Evolutionary conservation across 2,113 vertebrate species (phyloP).

Genomic region (Phrynosoma blainvillii): DNA sequence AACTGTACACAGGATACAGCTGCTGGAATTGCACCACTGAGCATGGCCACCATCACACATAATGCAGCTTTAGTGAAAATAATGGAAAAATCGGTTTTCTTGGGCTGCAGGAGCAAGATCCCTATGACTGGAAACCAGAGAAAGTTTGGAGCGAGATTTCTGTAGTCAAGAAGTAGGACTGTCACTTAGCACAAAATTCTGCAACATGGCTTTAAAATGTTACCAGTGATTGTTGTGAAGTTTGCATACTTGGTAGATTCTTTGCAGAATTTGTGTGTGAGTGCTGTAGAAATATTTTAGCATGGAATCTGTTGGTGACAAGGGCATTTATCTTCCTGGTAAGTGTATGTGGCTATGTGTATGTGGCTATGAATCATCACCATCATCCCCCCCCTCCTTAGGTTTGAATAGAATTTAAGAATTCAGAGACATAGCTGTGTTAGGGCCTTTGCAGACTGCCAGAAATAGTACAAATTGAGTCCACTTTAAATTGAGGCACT

Average conservation of each 20-base stretch:
- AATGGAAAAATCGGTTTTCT: background rate
- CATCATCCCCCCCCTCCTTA: background rate
- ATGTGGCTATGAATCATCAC: background rate
- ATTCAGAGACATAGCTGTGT: no score
- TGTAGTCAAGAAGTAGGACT: background rate
- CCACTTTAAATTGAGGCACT: no score
- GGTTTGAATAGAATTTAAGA: background rate
- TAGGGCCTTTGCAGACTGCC: no score
- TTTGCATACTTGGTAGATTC: background rate
- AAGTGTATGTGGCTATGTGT: background rate
- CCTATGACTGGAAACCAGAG: background rate
- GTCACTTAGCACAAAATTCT: background rate
- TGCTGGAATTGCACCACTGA: no score
- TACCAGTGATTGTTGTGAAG: background rate
- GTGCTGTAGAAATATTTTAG: slow-evolving; percentile 15
- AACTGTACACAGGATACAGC: no score
- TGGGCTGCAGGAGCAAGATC: background rate
- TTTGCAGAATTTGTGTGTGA: slow-evolving; percentile 21
- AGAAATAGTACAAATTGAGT: no score
- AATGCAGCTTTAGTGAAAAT: background rate
- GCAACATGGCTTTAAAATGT: background rate
- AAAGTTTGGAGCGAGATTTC: background rate
- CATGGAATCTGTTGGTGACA: no score
- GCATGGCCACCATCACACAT: no score
- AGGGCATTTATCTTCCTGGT: background rate